Base-by-base conservation (phyloP, 2,113 vertebrate genomes). In the Oreocharis arfaki region DNA sequence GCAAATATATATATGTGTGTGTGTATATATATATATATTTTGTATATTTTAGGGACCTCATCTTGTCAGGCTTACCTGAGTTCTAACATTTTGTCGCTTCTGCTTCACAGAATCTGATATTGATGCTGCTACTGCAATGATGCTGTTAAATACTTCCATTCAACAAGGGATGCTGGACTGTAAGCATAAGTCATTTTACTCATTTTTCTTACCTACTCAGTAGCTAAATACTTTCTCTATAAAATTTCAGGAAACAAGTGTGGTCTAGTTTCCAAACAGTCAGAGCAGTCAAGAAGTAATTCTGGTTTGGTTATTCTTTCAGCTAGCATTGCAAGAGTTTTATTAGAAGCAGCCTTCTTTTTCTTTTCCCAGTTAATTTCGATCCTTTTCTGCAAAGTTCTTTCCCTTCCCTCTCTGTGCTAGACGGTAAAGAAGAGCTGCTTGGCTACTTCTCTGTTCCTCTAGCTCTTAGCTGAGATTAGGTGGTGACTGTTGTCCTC, bases 121-220 rank as follows among this genome's bases (percentile, higher is more conserved):
- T 94, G 99, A 99, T 97, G 99, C 99, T 98, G 99, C 99, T 98
- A 99, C 99, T 97, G 99, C 99, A 95, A 99, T 99, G 99, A 99
- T 99, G 99, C 99, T 99, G 97, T 98, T 99, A 99, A 99, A 99
- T 98, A 99, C 99, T 98, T 99, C 99, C 97, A 99, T 99, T 92
- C 99, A 99, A 97, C 99, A 99, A 98, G 98, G 98, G 96, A 98
- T 99, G 98, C 97, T 99, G 97, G 98, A 99, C 97, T 99, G 99
- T 99, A 99, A 99, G 99, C 98, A 96, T 95, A 79, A 88, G 35
- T 27, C 35, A 27, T 94, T 94, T 93, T 69, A 65, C 7, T 78
- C 13, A 6, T 32, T 79, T 74, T 77, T 59, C n/a, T 79, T 53
- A 61, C 77, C 59, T 89, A 6, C 14, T 53, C 27, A 39, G 26